These are phyloP conservation scores for Notarius lentiginosus DNA, from an alignment of 2,113 vertebrate species.

Conservation along the genomic window DNA sequence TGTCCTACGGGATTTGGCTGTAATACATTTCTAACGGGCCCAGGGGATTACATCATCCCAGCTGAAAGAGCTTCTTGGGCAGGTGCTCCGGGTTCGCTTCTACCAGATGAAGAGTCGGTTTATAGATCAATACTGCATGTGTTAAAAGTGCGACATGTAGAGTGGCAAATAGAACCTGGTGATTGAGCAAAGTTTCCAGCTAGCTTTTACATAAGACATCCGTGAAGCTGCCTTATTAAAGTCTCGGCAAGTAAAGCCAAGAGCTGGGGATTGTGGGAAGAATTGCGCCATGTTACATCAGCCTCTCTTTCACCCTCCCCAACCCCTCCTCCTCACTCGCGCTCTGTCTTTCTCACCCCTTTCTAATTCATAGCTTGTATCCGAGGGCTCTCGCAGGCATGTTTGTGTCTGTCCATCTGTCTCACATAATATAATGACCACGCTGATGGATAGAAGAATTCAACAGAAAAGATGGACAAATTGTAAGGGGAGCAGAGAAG, in stretches of 20 bases:
- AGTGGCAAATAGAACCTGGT: slow-evolving; percentile 61
- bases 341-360: slow-evolving; percentile 32
- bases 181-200: slow-evolving; percentile 57
- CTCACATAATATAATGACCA: slow-evolving; percentile 31
- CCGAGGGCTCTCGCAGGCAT: slow-evolving; percentile 28
- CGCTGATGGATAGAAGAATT: slow-evolving; percentile 34
- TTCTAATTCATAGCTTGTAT: slow-evolving; percentile 37
- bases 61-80: slow-evolving; percentile 60
- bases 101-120: slow-evolving; percentile 37
- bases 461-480: slow-evolving; percentile 32
- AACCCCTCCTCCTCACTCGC: slow-evolving; percentile 19
- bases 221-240: slow-evolving; percentile 68
- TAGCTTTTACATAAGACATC: slow-evolving; percentile 56
- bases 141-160: slow-evolving; percentile 69
- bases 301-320: slow-evolving; percentile 41
- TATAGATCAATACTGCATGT: slow-evolving; percentile 68
- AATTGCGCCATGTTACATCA: slow-evolving; percentile 61
- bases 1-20: slow-evolving; percentile 66
- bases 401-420: slow-evolving; percentile 36
- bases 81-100: slow-evolving; percentile 29
- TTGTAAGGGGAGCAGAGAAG: not conserved
- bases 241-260: slow-evolving; percentile 59
- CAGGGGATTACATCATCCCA: slow-evolving; percentile 68
- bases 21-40: slow-evolving; percentile 72
- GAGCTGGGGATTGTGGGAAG: slow-evolving; percentile 59